Evolutionary conservation across 37 sponge, comb jelly and placozoan genomes (phyloP), one percentile per base, ranked within the genome.

Genomic region (Beroe forskalii): DNA sequence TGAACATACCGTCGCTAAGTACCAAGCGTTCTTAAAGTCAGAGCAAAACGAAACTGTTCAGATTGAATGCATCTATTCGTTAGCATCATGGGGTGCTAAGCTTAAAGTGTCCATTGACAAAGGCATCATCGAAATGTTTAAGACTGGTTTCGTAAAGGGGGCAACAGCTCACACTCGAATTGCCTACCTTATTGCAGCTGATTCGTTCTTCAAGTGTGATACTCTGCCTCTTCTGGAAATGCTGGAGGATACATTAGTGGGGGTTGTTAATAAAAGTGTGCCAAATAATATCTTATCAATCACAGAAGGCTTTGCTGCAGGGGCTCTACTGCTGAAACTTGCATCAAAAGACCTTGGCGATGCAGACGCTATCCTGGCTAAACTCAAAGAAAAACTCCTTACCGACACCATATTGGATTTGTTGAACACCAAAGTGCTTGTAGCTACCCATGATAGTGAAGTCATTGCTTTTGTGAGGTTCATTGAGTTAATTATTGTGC

Each of bases 81-180:
- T 44, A 24, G 44, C 55, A 14, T 17, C 48, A 8, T 80, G 86
- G 86, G 86, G 55, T 23, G 30, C 3, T 1, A 80, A 43, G 44
- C 4, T 80, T 14, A 80, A 80, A 24, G 20, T 3, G 0, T 23
- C n/a, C 20, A 38, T 80, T 48, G 28, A 17, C 48, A 80, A 80
- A 48, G 6, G 24, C 86, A 44, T 37, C 4, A 80, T 44, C 42
- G 86, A 80, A 6, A 12, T 80, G 25, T 80, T 80, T 37, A 80
- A 44, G 42, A 22, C 12, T 38, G 86, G 86, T 80, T 44, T 80
- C 42, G 4, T 80, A 2, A 80, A 44, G 30, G 86, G 86, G 8
- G 44, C 40, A 44, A 80, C 86, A 44, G 86, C 86, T 38, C 86
- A 44, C 44, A 80, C 86, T 1, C 28, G 86, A 37, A 44, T 44